These are phyloP conservation scores for Ctenopoma kingsleyae DNA, from an alignment of 2,797 vertebrate genomes.

Conservation along the genomic window DNA sequence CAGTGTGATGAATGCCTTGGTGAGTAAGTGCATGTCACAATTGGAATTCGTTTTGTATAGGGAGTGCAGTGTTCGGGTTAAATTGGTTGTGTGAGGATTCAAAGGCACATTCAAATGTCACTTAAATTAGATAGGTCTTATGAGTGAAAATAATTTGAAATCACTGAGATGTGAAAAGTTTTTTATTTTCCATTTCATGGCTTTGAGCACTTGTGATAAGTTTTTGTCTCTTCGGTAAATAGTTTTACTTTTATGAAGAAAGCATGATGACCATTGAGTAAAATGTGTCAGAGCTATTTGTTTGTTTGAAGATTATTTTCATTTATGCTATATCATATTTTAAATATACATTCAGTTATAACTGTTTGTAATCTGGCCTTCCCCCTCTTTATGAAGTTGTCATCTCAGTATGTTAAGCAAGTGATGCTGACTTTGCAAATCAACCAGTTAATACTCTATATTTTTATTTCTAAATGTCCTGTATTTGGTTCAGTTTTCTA, in stretches of 20 bases:
- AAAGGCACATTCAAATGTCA: slow-evolving; percentile 65
- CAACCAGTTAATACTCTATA: not conserved
- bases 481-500: not conserved
- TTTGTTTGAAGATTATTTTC: not conserved
- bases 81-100: slow-evolving; percentile 70
- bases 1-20: slow-evolving; percentile 43
- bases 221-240: slow-evolving; percentile 52
- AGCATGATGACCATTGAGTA: slow-evolving; percentile 10
- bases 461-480: not conserved
- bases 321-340: not conserved
- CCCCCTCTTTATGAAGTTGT: not conserved
- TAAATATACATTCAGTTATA: not conserved
- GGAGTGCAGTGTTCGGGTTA: slow-evolving; percentile 51
- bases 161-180: slow-evolving; percentile 75
- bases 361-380: not conserved
- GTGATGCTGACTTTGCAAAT: slow-evolving; percentile 12
- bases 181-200: slow-evolving; percentile 73
- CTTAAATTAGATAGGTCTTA: slow-evolving; percentile 64
- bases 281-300: not conserved
- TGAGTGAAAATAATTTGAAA: slow-evolving; percentile 75
- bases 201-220: slow-evolving; percentile 37
- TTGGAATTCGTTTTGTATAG: slow-evolving; percentile 37
- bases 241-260: slow-evolving; percentile 26
- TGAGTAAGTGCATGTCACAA: slow-evolving; percentile 50
- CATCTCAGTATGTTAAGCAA: slow-evolving; percentile 3